Percentiles rank a stretch among this genome's conserved stretches.
phyloP scores from a whole-genome alignment of 1,140 invertebrate genomes.

The Trypoxylus dichotomus region DNA sequence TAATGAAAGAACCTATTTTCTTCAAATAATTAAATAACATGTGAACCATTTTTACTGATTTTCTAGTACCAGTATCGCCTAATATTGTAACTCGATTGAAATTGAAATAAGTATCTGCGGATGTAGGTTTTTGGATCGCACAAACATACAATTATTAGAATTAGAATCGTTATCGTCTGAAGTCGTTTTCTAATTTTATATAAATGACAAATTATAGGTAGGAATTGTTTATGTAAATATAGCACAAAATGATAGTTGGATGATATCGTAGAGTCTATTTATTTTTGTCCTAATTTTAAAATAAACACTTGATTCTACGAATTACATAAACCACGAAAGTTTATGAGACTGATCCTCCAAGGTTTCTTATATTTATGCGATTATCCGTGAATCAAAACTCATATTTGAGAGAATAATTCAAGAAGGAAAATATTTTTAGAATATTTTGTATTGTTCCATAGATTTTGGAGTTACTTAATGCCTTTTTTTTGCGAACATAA shows the following conservation, averaged over 20 bases:
- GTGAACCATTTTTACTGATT: too few species aligned
- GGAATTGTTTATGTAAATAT: slow-evolving; percentile 7
- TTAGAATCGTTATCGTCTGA: not conserved
- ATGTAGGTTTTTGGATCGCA: not conserved
- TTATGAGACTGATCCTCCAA: not conserved
- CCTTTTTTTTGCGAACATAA: too few species aligned
- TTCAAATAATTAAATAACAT: too few species aligned
- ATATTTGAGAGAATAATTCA: not conserved
- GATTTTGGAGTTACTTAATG: too few species aligned
- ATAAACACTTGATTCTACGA: not conserved
- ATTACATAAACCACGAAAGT: not conserved
- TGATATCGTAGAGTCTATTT: not conserved
- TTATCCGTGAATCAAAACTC: not conserved
- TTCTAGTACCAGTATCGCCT: too few species aligned
- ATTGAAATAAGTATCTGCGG: not conserved
- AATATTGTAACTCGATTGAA: too few species aligned
- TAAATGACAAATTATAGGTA: not conserved
- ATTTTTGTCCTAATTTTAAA: not conserved
- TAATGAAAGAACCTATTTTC: too few species aligned
- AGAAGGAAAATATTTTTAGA: not conserved
- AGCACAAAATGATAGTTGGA: not conserved
- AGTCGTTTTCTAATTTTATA: not conserved
- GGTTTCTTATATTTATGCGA: not conserved
- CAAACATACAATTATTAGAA: not conserved
- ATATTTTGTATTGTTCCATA: too few species aligned